Conservation (phyloP, 2,888 invertebrate species). For the Temnothorax unifasciatus region DNA sequence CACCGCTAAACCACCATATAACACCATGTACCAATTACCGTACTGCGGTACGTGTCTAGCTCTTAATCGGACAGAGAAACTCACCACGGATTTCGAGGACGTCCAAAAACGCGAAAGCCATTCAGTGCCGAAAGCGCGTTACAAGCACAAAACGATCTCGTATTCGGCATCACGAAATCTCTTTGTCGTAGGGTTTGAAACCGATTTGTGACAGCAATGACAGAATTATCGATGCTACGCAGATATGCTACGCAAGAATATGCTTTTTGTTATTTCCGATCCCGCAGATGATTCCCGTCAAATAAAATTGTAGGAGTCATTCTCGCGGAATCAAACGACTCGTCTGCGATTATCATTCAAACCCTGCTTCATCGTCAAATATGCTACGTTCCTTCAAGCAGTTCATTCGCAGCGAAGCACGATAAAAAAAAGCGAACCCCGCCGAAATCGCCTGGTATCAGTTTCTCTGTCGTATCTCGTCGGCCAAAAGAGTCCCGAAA, state of each 20-base stretch:
- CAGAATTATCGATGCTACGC: background rate
- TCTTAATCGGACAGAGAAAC: conserved; percentile 71
- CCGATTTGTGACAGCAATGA: background rate
- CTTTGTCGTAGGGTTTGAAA: conserved; percentile 30
- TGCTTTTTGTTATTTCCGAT: background rate
- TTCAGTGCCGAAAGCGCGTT: conserved; percentile 51
- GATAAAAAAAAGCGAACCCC: conserved; percentile 30
- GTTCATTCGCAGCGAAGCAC: conserved; percentile 50
- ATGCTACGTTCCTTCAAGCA: conserved; percentile 32
- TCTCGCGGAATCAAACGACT: background rate
- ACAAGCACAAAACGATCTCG: conserved; percentile 40
- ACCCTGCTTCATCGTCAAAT: conserved; percentile 12
- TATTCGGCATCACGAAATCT: conserved; percentile 10
- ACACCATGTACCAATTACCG: conserved; percentile 82
- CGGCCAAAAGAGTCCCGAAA: conserved; percentile 58
- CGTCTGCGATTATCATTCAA: conserved; percentile 17
- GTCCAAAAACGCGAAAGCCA: conserved; percentile 41
- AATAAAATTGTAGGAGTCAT: background rate
- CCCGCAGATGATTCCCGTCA: too few relatives aligned
- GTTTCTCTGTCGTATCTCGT: conserved; percentile 69
- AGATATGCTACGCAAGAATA: background rate
- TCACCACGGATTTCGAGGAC: conserved; percentile 30
- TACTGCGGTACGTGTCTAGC: conserved; percentile 67
- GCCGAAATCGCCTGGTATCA: conserved; percentile 31
- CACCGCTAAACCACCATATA: conserved; percentile 86